Evolutionary conservation across 2,797 vertebrate genomes (phyloP).

Genomic region (Alfaro cultratus): DNA sequence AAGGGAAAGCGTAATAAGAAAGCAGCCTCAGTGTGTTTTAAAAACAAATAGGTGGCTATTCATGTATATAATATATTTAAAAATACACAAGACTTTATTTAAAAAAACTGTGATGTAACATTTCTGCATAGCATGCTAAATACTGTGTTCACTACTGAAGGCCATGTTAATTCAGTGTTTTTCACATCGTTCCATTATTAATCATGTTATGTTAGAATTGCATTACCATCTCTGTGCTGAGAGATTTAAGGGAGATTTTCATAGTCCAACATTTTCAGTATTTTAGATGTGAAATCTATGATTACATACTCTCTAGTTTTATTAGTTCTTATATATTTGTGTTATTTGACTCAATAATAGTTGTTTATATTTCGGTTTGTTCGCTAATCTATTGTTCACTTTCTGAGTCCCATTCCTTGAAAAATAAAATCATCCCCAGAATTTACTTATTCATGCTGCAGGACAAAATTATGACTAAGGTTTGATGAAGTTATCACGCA

Average conservation of each 20-base stretch:
- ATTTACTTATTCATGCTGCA: neutral
- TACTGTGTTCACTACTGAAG: neutral
- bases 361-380: neutral
- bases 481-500: neutral
- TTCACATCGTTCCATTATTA: neutral
- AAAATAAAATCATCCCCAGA: neutral
- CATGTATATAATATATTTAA: neutral
- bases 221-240: neutral
- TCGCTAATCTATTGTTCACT: neutral
- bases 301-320: neutral
- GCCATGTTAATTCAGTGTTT: neutral
- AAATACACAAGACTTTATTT: neutral
- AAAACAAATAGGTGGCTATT: neutral
- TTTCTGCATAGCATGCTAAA: neutral
- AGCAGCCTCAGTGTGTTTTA: neutral
- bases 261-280: neutral
- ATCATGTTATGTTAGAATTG: neutral
- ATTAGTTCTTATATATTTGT: neutral
- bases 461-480: neutral
- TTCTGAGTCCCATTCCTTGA: neutral
- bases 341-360: neutral
- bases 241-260: neutral
- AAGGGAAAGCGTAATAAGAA: neutral
- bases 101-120: neutral
- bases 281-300: neutral